Evolutionary conservation across 2,113 vertebrate genomes (phyloP).

Genomic region (Centropus unirufus): DNA sequence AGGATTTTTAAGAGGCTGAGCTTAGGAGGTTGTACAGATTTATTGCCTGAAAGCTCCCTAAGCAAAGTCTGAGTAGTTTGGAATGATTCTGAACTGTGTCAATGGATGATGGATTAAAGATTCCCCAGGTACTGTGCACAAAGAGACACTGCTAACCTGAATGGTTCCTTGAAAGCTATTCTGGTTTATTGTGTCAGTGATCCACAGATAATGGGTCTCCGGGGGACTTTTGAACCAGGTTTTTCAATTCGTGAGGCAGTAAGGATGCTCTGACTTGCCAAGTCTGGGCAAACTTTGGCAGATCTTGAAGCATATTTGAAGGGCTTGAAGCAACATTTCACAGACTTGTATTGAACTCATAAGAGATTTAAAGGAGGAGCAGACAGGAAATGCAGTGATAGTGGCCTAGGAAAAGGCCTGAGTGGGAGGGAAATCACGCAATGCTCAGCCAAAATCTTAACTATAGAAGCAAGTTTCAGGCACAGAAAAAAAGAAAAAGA

Average conservation of each 20-base stretch:
- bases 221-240: neutral
- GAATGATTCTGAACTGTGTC: neutral
- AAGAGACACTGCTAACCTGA: neutral
- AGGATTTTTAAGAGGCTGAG: neutral
- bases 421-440: slow-evolving; percentile 12
- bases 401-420: neutral
- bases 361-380: slow-evolving; percentile 40
- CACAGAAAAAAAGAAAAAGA: neutral
- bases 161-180: slow-evolving; percentile 41
- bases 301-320: slow-evolving; percentile 14
- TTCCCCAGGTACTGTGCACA: neutral
- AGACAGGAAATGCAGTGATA: slow-evolving; percentile 17
- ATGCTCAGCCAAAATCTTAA: slow-evolving; percentile 3
- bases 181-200: slow-evolving; percentile 45
- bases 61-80: neutral
- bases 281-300: slow-evolving; percentile 17
- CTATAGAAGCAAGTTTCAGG: neutral
- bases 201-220: slow-evolving; percentile 31
- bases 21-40: neutral
- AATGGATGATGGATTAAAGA: neutral
- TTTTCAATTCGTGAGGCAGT: slow-evolving; percentile 31
- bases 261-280: slow-evolving; percentile 26
- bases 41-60: neutral
- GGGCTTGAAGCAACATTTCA: slow-evolving; percentile 15
- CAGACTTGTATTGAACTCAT: slow-evolving; percentile 20